phyloP scores from a whole-genome alignment of 2,888 invertebrate genomes.

The Himalopsyche tibetana region DNA sequence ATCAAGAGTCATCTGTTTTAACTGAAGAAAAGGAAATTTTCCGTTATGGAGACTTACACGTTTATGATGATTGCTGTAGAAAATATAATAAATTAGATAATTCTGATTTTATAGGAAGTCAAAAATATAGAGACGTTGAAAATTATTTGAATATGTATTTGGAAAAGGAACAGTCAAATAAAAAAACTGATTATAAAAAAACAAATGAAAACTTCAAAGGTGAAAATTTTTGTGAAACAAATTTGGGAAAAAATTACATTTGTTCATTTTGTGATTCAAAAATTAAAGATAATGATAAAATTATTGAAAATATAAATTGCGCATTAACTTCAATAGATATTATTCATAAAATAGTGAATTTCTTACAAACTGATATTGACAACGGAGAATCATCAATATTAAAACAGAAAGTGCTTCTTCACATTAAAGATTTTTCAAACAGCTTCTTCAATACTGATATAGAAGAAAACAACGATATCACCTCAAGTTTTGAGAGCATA shows the following conservation, averaged over 20 bases:
- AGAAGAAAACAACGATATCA: background rate
- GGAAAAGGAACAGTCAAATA: background rate
- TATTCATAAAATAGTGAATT: background rate
- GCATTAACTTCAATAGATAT: background rate
- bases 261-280: background rate
- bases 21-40: background rate
- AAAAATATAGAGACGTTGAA: background rate
- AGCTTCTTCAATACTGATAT: too few relatives aligned
- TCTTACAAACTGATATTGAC: background rate
- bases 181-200: background rate
- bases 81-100: background rate
- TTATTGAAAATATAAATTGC: background rate
- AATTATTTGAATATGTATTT: background rate
- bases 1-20: background rate
- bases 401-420: background rate
- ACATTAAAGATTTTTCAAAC: too few relatives aligned
- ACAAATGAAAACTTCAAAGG: background rate
- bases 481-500: background rate
- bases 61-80: background rate
- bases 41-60: background rate
- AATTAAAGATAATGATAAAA: background rate
- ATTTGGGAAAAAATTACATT: background rate
- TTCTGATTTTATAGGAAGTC: too few relatives aligned
- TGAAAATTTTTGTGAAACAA: slow-evolving; percentile 8
- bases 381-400: background rate